Evolutionary conservation across 2,888 invertebrate genomes (phyloP).

Genomic region (Nemoura dubitans): DNA sequence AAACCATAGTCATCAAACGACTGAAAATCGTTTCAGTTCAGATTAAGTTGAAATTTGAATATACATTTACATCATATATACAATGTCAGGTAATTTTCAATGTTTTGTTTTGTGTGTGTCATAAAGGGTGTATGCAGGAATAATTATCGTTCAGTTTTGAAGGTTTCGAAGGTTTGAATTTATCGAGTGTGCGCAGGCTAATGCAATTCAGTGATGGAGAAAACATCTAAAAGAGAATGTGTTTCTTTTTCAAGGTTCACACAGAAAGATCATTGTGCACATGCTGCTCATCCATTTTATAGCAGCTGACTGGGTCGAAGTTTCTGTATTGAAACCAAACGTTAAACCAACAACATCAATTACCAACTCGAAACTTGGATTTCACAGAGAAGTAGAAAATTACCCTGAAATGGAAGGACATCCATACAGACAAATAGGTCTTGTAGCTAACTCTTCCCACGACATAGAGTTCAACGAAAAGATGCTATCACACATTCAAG

Average conservation of each 20-base stretch:
- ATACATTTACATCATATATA: neutral
- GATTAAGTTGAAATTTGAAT: neutral
- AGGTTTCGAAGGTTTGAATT: too few relatives aligned
- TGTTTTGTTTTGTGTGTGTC: too few relatives aligned
- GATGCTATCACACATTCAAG: neutral
- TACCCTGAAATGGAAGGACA: neutral
- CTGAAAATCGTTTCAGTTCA: too few relatives aligned
- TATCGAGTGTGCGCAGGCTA: too few relatives aligned
- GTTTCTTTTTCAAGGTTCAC: neutral
- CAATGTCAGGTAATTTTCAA: neutral
- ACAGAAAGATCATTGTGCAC: neutral
- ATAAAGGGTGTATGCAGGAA: too few relatives aligned
- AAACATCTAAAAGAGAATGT: neutral
- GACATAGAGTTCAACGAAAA: neutral
- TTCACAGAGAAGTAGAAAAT: neutral
- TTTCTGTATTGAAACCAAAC: conserved; percentile 26
- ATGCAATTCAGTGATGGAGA: too few relatives aligned
- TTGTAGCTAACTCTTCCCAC: neutral
- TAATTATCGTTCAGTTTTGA: too few relatives aligned
- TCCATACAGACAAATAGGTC: neutral
- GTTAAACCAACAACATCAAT: neutral
- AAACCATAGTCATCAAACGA: too few relatives aligned
- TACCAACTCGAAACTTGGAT: neutral
- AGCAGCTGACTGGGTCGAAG: conserved; percentile 22
- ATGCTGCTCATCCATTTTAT: neutral